Evolutionary conservation across 2,888 invertebrate species (phyloP).

Genomic region (Aspidiotus destructor): DNA sequence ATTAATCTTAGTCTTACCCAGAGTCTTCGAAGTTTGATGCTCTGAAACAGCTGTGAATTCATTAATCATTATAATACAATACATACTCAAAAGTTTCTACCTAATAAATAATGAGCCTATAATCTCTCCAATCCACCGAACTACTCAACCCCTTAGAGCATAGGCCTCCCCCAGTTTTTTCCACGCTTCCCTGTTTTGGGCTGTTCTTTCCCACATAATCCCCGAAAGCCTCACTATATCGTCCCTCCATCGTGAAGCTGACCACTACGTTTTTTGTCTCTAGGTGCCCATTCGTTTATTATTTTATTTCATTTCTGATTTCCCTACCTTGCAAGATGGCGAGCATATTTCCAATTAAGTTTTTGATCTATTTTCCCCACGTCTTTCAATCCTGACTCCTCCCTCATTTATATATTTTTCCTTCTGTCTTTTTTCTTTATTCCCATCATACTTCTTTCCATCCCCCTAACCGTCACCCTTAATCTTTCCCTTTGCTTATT

Average conservation of each 20-base stretch:
- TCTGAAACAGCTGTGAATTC: background rate
- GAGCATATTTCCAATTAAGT: background rate
- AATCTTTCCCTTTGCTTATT: no score
- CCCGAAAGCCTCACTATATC: background rate
- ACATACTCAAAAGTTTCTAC: no score
- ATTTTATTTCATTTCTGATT: background rate
- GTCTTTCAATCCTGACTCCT: background rate
- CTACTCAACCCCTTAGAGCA: no score
- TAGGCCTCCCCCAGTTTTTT: no score
- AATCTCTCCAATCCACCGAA: no score
- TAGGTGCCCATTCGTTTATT: background rate
- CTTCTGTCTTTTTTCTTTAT: background rate
- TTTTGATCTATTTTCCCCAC: background rate
- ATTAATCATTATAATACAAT: no score
- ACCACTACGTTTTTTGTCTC: background rate
- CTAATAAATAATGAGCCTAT: no score
- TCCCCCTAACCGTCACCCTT: background rate
- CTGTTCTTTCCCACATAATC: no score
- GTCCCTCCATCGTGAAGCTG: background rate
- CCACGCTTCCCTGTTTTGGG: no score
- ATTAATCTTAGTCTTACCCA: conserved; percentile 19
- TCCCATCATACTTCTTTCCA: background rate
- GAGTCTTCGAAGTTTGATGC: conserved; percentile 2
- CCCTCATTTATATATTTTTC: background rate
- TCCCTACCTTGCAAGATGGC: background rate